phyloP scores from a whole-genome alignment of 2,888 invertebrate species.

The Hypselothyrea guttata region DNA sequence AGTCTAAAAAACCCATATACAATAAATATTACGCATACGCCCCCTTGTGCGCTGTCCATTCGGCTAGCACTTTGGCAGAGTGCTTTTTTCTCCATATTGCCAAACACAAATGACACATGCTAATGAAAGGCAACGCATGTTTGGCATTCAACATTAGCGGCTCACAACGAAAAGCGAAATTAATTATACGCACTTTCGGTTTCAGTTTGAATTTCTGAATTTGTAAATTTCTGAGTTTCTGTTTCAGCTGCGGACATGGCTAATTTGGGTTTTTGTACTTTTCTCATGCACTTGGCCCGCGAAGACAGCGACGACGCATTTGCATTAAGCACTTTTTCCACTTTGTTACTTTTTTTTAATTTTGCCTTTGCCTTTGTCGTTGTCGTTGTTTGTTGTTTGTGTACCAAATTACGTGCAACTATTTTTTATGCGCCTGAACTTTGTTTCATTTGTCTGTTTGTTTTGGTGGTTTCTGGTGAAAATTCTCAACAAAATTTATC shows the following conservation, averaged over 20 bases:
- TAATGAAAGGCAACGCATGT: constrained; percentile 16
- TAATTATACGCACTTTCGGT: constrained; percentile 62
- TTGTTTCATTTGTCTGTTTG: constrained; percentile 16
- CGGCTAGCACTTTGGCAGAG: constrained; percentile 35
- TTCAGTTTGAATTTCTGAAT: constrained; percentile 34
- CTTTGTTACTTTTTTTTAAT: constrained; percentile 57
- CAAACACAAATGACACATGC: constrained; percentile 18
- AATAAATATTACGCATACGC: constrained; percentile 26
- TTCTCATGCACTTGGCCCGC: constrained; percentile 51
- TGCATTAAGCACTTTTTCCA: constrained; percentile 58
- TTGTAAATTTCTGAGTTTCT: constrained; percentile 14
- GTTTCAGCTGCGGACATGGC: background rate
- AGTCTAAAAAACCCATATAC: constrained; percentile 10
- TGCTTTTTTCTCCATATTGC: constrained; percentile 40
- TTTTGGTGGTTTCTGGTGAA: constrained; percentile 42
- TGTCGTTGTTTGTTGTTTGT: constrained; percentile 36
- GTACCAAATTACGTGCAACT: constrained; percentile 71
- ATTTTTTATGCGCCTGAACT: constrained; percentile 56
- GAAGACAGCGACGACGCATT: constrained; percentile 37
- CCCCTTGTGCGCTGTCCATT: constrained; percentile 11
- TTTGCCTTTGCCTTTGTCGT: constrained; percentile 57
- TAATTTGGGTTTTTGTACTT: constrained; percentile 38
- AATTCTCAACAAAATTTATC: constrained; percentile 62
- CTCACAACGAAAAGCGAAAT: constrained; percentile 43
- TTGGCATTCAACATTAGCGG: constrained; percentile 24